These are phyloP conservation scores for Drosophila ustulata DNA, from an alignment of 2,888 invertebrate species.

Conservation along the genomic window DNA sequence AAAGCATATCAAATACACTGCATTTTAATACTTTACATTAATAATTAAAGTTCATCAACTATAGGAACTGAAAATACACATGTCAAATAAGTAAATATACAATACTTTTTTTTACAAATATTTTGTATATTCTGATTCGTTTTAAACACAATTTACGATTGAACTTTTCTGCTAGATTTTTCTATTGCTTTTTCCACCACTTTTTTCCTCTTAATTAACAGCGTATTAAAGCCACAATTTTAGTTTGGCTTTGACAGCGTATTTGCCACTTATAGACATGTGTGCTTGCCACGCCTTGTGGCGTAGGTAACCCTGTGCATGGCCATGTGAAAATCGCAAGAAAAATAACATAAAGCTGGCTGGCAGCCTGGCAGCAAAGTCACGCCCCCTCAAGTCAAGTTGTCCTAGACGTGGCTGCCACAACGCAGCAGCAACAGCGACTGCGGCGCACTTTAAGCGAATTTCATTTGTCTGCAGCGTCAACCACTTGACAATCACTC, in stretches of 20 bases:
- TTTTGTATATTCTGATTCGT: too few relatives aligned
- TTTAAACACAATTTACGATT: too few relatives aligned
- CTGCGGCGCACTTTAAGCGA: conserved; percentile 80
- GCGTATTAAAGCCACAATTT: conserved; percentile 1
- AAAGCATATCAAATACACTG: too few relatives aligned
- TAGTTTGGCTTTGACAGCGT: conserved; percentile 12
- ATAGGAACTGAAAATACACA: too few relatives aligned
- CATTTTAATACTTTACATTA: too few relatives aligned
- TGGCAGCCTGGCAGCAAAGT: conserved; percentile 31
- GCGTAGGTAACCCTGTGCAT: conserved; percentile 30
- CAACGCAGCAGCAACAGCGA: conserved; percentile 31
- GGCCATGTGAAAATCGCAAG: conserved; percentile 33
- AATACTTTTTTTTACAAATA: too few relatives aligned
- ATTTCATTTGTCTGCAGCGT: conserved; percentile 81
- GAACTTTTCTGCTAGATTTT: not conserved
- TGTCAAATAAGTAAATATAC: too few relatives aligned
- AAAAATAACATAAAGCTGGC: conserved; percentile 32
- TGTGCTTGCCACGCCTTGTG: conserved; percentile 32
- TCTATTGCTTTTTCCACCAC: not conserved
- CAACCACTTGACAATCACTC: conserved; percentile 82
- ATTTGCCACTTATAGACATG: conserved; percentile 33
- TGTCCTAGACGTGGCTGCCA: conserved; percentile 61
- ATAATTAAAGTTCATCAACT: too few relatives aligned
- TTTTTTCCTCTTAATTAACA: not conserved
- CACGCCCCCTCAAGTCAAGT: conserved; percentile 77